Percentiles rank a stretch among this genome's conserved stretches.
phyloP scores from a whole-genome alignment of 2,888 invertebrate genomes.

The Lagria hirta region DNA sequence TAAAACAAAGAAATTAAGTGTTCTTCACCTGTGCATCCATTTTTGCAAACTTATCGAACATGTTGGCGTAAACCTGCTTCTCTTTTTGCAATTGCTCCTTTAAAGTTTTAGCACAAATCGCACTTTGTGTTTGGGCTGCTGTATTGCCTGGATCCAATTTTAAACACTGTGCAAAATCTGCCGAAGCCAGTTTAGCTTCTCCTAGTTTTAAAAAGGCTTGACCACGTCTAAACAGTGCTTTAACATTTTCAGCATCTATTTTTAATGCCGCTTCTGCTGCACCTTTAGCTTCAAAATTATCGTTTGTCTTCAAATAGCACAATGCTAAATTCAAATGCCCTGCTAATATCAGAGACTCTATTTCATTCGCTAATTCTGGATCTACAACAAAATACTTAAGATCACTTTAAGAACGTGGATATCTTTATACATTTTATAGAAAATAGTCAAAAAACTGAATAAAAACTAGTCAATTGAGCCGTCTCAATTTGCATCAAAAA shows the following conservation, averaged over 20 bases:
- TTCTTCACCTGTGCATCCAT: conserved; percentile 70
- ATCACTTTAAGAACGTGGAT: not conserved
- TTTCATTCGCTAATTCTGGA: conserved; percentile 9
- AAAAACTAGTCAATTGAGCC: not conserved
- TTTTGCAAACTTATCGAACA: conserved; percentile 92
- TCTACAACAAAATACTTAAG: conserved; percentile 9
- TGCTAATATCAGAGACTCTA: conserved; percentile 54
- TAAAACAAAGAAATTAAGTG: conserved; percentile 30
- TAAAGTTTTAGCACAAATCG: conserved; percentile 70
- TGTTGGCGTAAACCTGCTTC: conserved; percentile 86
- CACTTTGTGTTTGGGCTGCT: conserved; percentile 80
- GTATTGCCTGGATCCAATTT: conserved; percentile 82
- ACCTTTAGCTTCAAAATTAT: conserved; percentile 69
- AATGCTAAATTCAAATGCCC: conserved; percentile 80
- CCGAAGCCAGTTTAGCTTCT: conserved; percentile 75
- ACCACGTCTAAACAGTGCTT: conserved; percentile 87
- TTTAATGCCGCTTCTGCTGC: conserved; percentile 77
- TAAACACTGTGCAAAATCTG: conserved; percentile 76
- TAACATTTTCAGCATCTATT: conserved; percentile 75
- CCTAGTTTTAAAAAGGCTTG: conserved; percentile 67
- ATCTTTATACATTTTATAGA: too few species aligned
- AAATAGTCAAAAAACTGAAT: not conserved
- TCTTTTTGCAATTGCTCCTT: conserved; percentile 78
- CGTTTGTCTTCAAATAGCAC: conserved; percentile 75
- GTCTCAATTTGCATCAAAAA: too few species aligned